A percentile compares a stretch with the other conserved stretches of the same genome.
Conservation (phyloP, 2,888 invertebrate genomes). For the Ceramica pisi region DNA sequence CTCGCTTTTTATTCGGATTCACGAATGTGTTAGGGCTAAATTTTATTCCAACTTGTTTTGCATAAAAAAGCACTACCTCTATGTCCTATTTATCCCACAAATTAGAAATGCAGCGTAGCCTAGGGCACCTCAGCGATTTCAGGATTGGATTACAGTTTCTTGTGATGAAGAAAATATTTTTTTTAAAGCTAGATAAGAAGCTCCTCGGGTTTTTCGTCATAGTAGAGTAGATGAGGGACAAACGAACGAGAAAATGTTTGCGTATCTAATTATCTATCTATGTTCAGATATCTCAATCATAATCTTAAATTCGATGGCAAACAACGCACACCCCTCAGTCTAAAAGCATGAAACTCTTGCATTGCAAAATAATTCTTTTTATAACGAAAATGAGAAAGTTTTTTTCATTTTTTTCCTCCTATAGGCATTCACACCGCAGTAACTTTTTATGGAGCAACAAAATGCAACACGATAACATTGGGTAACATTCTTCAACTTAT, state of each 20-base stretch:
- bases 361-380: no score
- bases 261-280: no score
- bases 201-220: not conserved
- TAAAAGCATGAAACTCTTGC: no score
- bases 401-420: no score
- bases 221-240: not conserved
- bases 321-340: no score
- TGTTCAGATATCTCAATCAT: no score
- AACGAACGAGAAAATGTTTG: not conserved
- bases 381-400: no score
- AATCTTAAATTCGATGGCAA: no score
- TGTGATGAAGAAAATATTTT: not conserved
- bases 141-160: constrained; percentile 20
- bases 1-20: not conserved
- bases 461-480: no score
- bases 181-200: not conserved
- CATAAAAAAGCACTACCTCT: not conserved
- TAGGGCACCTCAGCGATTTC: constrained; percentile 9
- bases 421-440: no score
- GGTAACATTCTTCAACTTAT: no score
- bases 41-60: not conserved
- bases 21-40: not conserved
- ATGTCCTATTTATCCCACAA: not conserved
- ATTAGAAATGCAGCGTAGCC: not conserved
- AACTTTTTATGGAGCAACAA: no score